Percentiles rank a stretch among this genome's conserved stretches.
phyloP scores from a whole-genome alignment of 2,113 vertebrate species.

The Phalacrocorax aristotelis region DNA sequence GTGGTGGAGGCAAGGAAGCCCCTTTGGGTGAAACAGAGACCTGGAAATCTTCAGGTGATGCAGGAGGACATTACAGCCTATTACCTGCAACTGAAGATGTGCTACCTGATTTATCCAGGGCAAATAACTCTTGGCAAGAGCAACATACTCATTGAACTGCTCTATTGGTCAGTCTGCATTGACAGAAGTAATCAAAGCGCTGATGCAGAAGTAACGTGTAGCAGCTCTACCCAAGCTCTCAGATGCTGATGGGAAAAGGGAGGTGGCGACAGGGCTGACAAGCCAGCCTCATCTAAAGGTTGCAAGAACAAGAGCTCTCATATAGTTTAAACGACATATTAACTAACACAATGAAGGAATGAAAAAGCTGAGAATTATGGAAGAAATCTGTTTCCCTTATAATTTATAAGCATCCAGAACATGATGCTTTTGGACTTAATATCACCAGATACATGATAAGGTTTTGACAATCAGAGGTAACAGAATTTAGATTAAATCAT shows the following conservation, averaged over 20 bases:
- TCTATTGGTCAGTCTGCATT: background rate
- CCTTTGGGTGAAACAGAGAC: background rate
- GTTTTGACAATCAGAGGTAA: background rate
- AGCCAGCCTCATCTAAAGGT: background rate
- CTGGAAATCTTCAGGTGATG: background rate
- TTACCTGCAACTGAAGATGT: background rate
- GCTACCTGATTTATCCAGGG: background rate
- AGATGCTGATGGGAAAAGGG: background rate
- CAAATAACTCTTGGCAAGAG: background rate
- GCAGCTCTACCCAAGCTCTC: background rate
- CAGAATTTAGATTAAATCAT: background rate
- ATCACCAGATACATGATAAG: background rate
- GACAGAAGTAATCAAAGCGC: background rate
- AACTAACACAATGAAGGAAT: background rate
- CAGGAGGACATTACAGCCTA: background rate
- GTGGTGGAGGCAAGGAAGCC: background rate
- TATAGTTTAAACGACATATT: rapidly evolving
- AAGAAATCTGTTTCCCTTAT: background rate
- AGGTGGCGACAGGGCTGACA: background rate
- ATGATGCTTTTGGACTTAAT: background rate
- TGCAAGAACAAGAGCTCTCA: background rate
- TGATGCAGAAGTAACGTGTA: background rate
- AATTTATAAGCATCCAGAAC: background rate
- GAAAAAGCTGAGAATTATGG: background rate
- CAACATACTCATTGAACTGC: background rate